These are phyloP conservation scores for Smithornis capensis DNA, from an alignment of 2,113 vertebrate genomes.

Conservation along the genomic window DNA sequence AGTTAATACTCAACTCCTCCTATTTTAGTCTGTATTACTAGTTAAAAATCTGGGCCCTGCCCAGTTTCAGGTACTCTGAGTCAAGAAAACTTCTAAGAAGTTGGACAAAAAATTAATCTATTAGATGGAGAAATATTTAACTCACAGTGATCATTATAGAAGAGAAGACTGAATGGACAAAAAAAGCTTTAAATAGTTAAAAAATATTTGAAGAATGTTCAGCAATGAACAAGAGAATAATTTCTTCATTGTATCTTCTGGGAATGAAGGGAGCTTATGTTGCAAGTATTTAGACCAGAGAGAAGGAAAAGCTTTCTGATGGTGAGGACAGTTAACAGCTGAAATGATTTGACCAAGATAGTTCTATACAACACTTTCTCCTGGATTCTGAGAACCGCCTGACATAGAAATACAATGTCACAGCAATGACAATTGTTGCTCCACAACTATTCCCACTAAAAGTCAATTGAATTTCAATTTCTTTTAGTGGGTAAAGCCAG, in stretches of 20 bases:
- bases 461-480: slow-evolving; percentile 76
- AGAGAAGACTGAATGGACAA: background rate
- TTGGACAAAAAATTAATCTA: background rate
- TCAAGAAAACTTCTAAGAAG: background rate
- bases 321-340: background rate
- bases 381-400: slow-evolving; percentile 12
- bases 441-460: slow-evolving; percentile 54
- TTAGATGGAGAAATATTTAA: background rate
- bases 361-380: background rate
- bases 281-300: background rate
- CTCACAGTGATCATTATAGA: background rate
- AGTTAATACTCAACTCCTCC: background rate
- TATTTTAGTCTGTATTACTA: background rate
- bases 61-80: background rate
- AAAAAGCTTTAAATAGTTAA: background rate
- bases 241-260: background rate
- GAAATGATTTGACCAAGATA: background rate
- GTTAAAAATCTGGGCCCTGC: background rate
- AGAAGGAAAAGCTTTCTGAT: background rate
- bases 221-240: background rate
- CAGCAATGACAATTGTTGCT: slow-evolving; percentile 71
- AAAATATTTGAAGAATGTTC: background rate
- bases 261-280: background rate
- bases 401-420: slow-evolving; percentile 66
- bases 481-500: slow-evolving; percentile 61